Conservation (phyloP, 23 tunicate genomes). For the Diplosoma virens region DNA sequence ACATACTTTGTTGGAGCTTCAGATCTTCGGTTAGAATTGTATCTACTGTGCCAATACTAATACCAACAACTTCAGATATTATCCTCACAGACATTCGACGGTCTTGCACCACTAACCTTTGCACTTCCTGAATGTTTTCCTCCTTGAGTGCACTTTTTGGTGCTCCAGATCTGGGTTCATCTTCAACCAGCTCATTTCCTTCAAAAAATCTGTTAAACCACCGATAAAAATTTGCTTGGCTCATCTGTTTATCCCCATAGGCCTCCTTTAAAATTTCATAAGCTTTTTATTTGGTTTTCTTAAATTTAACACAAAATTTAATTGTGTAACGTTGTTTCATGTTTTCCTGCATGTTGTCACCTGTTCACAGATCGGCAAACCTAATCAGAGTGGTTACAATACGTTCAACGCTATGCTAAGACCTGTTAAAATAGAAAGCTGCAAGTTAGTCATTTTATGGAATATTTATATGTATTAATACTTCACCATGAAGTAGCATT, state of each 20-base stretch:
- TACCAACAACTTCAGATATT: background rate
- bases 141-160: slow-evolving; percentile 4
- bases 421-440: no score
- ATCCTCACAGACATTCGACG: slow-evolving; percentile 6
- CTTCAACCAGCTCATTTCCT: slow-evolving; percentile 4
- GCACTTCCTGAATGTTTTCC: slow-evolving; percentile 10
- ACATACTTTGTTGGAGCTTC: background rate
- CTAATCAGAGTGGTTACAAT: no score
- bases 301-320: slow-evolving; percentile 15
- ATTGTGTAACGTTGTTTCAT: slow-evolving; percentile 4
- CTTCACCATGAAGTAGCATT: slow-evolving; percentile 1
- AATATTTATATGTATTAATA: no score
- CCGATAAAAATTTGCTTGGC: background rate
- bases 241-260: background rate
- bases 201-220: background rate
- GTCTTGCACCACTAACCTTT: slow-evolving; percentile 4
- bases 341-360: slow-evolving; percentile 5
- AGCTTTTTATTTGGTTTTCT: background rate
- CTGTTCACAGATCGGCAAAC: slow-evolving; percentile 5
- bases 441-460: no score
- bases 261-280: background rate
- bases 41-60: background rate
- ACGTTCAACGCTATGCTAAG: no score
- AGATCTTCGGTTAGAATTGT: background rate
- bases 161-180: slow-evolving; percentile 6